Conservation (phyloP, 2,113 vertebrate genomes). For the Pandion haliaetus region DNA sequence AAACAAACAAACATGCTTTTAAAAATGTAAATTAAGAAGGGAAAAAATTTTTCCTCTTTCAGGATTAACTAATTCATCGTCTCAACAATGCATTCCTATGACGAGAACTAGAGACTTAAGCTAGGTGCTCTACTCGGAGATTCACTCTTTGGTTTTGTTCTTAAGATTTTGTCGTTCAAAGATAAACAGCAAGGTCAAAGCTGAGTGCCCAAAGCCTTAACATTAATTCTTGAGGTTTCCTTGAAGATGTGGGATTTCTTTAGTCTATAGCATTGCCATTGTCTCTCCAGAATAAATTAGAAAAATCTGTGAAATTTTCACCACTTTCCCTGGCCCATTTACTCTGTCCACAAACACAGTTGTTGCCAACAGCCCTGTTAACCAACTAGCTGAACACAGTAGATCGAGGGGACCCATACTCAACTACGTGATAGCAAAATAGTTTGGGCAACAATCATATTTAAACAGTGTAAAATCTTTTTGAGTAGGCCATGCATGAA, state of each 20-base stretch:
- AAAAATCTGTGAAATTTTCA: neutral
- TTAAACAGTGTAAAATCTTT: neutral
- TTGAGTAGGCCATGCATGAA: neutral
- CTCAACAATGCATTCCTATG: neutral
- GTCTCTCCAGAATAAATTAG: neutral
- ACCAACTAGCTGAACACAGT: neutral
- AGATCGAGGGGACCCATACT: neutral
- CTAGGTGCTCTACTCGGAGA: neutral
- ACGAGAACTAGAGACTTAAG: neutral
- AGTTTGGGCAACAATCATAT: neutral
- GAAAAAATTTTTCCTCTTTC: neutral
- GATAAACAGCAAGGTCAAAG: neutral
- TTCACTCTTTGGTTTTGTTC: neutral
- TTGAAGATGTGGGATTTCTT: neutral
- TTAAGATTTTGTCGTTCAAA: neutral
- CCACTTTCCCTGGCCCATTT: neutral
- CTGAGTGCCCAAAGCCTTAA: neutral
- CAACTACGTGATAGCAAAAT: neutral
- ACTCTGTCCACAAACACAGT: too few relatives aligned
- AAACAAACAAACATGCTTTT: conserved; percentile 48
- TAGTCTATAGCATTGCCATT: neutral
- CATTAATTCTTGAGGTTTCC: neutral
- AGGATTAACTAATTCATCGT: neutral
- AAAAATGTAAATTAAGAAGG: conserved; percentile 38
- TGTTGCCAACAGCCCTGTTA: neutral